Percentiles rank a stretch among this genome's conserved stretches.
These are phyloP conservation scores for Drosophila rellima DNA, from an alignment of 2,888 invertebrate species.

Conservation along the genomic window DNA sequence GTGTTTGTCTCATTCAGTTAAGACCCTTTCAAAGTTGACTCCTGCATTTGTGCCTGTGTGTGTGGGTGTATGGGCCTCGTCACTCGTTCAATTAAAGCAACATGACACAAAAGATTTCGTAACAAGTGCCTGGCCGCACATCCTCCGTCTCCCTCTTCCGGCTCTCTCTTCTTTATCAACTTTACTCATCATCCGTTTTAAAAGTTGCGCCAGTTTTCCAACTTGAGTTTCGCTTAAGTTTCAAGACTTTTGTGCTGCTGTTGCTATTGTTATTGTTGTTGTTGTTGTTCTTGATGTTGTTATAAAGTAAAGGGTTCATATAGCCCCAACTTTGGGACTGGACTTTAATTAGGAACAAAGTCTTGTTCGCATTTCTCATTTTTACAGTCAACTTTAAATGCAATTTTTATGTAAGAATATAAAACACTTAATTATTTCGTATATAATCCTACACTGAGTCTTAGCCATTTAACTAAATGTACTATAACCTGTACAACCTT, in stretches of 20 bases:
- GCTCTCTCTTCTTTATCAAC: background rate
- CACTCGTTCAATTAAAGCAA: constrained; percentile 73
- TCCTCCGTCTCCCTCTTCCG: background rate
- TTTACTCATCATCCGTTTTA: background rate
- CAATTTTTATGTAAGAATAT: constrained; percentile 52
- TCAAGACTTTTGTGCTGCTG: constrained; percentile 16
- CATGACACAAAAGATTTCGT: constrained; percentile 65
- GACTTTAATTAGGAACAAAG: constrained; percentile 53
- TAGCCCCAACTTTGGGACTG: constrained; percentile 20
- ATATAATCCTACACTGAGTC: constrained; percentile 3
- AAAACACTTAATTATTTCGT: constrained; percentile 58
- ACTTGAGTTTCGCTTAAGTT: constrained; percentile 33
- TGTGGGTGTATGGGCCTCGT: constrained; percentile 30
- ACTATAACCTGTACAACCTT: background rate
- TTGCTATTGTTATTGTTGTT: constrained; percentile 18
- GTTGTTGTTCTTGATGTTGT: constrained; percentile 16
- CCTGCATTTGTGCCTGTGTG: constrained; percentile 4
- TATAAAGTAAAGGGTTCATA: constrained; percentile 29
- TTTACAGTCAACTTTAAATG: constrained; percentile 59
- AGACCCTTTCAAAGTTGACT: constrained; percentile 46
- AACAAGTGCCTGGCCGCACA: constrained; percentile 46
- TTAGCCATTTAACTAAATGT: constrained; percentile 42
- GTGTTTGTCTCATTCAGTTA: constrained; percentile 42
- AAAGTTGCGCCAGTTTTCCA: constrained; percentile 50
- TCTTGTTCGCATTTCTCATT: constrained; percentile 10